Base-by-base conservation (phyloP, 1,140 invertebrate species). In the Ceratosolen solmsi region DNA sequence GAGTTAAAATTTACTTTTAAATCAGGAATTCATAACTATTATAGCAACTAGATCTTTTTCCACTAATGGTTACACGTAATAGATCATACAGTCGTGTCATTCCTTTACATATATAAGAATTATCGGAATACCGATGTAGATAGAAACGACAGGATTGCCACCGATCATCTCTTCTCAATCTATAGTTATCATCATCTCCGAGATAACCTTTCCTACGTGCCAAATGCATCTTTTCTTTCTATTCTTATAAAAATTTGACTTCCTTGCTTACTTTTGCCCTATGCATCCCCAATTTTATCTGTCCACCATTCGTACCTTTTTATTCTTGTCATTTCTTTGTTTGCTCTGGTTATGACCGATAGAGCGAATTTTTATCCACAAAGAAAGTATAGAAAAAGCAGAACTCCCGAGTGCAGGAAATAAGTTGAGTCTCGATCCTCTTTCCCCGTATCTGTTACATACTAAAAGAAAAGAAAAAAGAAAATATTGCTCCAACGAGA, bases 281-380 rank as follows among this genome's bases (percentile, higher is more conserved):
- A 33, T 58, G 33, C 60, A 25, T 60, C 7, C 41, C 33, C 54
- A 60, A 79, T 68, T 68, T 80, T 56, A 8, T 30, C 60, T 49
- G n/a, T 54, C 46, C 20, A 1, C 36, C 2, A 13, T 60, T 30
- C 5, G 2, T 22, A n/a, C 20, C 17, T 27, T 63, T 80, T 73
- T 63, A 5, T 73, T 15, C 22, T 49, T 17, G 56, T 27, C n/a
- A 41, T 20, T 54, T 70, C 49, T 79, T 41, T 38, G 11, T 27
- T 79, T 79, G 36, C 17, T 68, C 27, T 25, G 56, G 27, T 20
- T 71, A 38, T 63, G 54, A 80, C 54, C 70, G 68, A 73, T 63
- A 72, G 54, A 58, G 68, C 65, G 51, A 79, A 72, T 79, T 72
- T 79, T 72, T 13, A 71, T 17, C 65, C 65, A 25, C 36, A 58